phyloP scores from a whole-genome alignment of 1,140 invertebrate genomes.

The Lanistes nyassanus region DNA sequence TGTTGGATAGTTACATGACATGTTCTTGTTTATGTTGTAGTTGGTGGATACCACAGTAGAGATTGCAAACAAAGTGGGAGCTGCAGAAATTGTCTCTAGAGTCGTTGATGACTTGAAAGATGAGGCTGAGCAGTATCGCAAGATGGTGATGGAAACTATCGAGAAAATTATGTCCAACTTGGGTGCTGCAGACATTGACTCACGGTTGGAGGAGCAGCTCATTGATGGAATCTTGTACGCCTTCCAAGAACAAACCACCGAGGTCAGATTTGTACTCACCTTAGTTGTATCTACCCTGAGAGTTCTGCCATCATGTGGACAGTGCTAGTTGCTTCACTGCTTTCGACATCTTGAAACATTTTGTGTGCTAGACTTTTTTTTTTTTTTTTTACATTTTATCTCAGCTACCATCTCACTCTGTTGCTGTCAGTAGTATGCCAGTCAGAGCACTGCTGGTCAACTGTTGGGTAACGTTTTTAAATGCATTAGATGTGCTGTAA shows the following conservation, averaged over 20 bases:
- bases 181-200: constrained; percentile 97
- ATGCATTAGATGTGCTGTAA: no score
- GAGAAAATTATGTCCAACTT: constrained; percentile 98
- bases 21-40: constrained; percentile 63
- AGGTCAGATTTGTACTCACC: constrained; percentile 79
- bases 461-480: no score
- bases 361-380: no score
- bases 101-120: constrained; percentile 99
- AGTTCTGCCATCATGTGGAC: no score
- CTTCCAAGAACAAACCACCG: constrained; percentile 99
- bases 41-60: constrained; percentile 99
- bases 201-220: constrained; percentile 95
- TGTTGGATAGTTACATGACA: background rate
- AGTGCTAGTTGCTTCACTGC: no score
- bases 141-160: constrained; percentile 99
- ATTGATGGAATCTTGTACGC: constrained; percentile 99
- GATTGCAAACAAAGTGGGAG: constrained; percentile 97
- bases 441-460: no score
- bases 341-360: no score
- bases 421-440: no score
- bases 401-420: no score
- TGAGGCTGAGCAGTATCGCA: constrained; percentile 99
- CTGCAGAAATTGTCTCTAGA: constrained; percentile 97
- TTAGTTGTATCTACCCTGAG: no score
- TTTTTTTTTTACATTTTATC: no score